Evolutionary conservation across 2,797 vertebrate species (phyloP).

Genomic region (Myoxocephalus aenaeus): DNA sequence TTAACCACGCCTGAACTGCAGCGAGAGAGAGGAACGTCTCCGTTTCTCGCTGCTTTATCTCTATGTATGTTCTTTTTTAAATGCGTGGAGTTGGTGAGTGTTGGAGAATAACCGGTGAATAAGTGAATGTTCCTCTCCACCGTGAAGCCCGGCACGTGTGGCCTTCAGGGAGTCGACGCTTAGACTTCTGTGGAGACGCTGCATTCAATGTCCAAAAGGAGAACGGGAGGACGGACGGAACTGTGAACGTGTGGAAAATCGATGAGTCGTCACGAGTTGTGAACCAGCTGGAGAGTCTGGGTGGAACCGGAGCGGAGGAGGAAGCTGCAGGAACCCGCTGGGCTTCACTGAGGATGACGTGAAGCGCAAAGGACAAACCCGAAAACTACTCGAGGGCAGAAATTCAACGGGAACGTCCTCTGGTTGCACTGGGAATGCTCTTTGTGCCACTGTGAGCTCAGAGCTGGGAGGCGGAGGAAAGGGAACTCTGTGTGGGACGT

Average conservation of each 20-base stretch:
- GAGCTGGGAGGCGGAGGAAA: conserved; percentile 22
- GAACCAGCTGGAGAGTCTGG: conserved; percentile 42
- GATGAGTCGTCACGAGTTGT: conserved; percentile 8
- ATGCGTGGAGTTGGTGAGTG: too few species aligned
- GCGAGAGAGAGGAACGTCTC: conserved; percentile 31
- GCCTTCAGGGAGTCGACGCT: not conserved
- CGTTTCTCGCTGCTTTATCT: conserved; percentile 3
- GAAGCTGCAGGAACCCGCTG: conserved; percentile 54
- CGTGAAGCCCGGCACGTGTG: not conserved
- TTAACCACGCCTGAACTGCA: conserved; percentile 15
- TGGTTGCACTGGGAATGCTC: conserved; percentile 19
- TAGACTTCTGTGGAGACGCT: conserved; percentile 12
- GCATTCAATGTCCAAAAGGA: not conserved
- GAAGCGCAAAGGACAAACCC: conserved; percentile 1
- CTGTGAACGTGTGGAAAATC: conserved; percentile 15
- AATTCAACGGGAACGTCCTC: conserved; percentile 49
- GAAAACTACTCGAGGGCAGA: not conserved
- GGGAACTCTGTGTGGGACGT: not conserved
- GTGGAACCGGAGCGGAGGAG: conserved; percentile 56
- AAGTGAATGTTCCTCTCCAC: accelerated
- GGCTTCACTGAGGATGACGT: conserved; percentile 35
- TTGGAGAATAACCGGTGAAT: too few species aligned
- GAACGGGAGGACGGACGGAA: too few species aligned
- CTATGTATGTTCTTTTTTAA: not conserved
- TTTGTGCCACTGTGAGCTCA: conserved; percentile 31